Evolutionary conservation across 2,888 invertebrate species (phyloP).

Genomic region (Mystacides longicornis): DNA sequence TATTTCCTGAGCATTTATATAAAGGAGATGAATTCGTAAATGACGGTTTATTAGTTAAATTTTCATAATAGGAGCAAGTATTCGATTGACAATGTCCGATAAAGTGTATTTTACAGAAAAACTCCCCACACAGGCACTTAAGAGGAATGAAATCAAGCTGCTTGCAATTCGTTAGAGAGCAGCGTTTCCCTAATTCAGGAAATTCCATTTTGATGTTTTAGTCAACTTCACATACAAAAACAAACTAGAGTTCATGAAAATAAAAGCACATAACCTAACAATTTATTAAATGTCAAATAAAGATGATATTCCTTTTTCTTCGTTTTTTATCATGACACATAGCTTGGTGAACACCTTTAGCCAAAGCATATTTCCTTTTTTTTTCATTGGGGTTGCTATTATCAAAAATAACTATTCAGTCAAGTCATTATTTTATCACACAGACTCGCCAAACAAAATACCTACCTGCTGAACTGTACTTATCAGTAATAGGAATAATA

Average conservation of each 20-base stretch:
- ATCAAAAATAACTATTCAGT: too few relatives aligned
- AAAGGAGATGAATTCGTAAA: constrained; percentile 39
- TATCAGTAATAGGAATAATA: too few relatives aligned
- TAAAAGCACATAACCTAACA: neutral
- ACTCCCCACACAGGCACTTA: constrained; percentile 54
- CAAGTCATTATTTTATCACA: too few relatives aligned
- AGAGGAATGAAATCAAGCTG: constrained; percentile 67
- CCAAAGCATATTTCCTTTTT: too few relatives aligned
- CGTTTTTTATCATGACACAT: too few relatives aligned
- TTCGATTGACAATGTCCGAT: constrained; percentile 50
- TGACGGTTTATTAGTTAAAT: constrained; percentile 38
- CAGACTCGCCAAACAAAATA: too few relatives aligned
- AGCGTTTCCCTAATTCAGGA: constrained; percentile 62
- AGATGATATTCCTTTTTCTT: neutral
- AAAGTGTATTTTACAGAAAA: constrained; percentile 64
- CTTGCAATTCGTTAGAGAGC: constrained; percentile 53
- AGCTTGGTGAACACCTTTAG: too few relatives aligned
- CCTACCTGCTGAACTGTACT: too few relatives aligned
- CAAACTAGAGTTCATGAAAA: neutral
- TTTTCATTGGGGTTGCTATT: too few relatives aligned
- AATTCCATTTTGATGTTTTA: constrained; percentile 55
- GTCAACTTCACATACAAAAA: neutral
- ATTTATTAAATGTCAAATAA: neutral
- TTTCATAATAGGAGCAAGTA: constrained; percentile 35
- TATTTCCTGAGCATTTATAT: constrained; percentile 49